Evolutionary conservation across 2,888 invertebrate genomes (phyloP), one percentile per base, ranked within the genome.

Genomic region (Drosophila buzzatii): DNA sequence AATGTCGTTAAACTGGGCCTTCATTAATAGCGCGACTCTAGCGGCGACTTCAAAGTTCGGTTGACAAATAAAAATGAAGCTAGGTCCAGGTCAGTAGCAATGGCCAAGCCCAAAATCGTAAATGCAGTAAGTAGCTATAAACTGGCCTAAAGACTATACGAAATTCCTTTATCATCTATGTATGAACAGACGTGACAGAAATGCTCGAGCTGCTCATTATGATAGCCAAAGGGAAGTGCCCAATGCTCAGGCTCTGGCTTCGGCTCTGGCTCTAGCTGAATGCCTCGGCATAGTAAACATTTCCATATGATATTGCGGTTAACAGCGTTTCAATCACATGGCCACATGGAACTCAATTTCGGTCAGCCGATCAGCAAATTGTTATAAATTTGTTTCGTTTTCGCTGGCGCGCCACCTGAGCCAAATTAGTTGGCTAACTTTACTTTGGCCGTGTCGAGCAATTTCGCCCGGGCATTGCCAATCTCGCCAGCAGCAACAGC

Each of bases 361-460:
- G 44, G 67, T 59, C 62, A 60, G 58, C 42, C 66, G 81, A 83
- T 76, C 83, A 67, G 42, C 66, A 84, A 85, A 86, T 86, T 81
- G 76, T 87, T 85, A 81, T 76, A 85, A 87, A 85, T 87, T 85
- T 82, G 79, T 82, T 85, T 79, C 85, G 71, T 87, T 79, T 79
- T 59, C 52, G 67, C 64, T 77, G 75, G 57, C 52, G 83, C 80
- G 77, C 84, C 89, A 89, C 89, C 89, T 89, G 89, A 90, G 81
- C 77, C 89, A 89, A 89, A 90, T 89, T 89, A 89, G 87, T 85
- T 85, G 78, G 75, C 73, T 75, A 73, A 74, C 65, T 79, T 79
- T 74, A 66, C 60, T 69, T 72, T 65, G 57, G 69, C 69, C 56
- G 45, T 67, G 55, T 66, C 70, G 64, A 73, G 73, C 59, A 85